Base-by-base conservation (phyloP, 2,888 invertebrate genomes). In the Schizotus pectinicornis region DNA sequence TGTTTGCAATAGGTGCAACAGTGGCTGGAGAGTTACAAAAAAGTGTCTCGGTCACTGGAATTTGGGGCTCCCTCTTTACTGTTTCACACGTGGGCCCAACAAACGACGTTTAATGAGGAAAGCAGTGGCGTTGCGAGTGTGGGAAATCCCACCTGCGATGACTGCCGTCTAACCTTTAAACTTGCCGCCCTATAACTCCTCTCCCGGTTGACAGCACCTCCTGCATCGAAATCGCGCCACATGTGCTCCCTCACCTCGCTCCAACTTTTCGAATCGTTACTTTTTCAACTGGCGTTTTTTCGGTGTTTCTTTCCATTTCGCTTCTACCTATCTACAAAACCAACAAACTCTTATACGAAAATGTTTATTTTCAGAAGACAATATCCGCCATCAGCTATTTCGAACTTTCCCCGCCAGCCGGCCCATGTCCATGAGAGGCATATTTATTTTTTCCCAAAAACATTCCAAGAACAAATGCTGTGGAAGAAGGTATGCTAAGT, bases 361-460 rank as follows among this genome's bases (percentile, higher is more conserved):
- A 8, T 45, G 46, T 53, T 53, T 53, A 42, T 30, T n/a, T 53
- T 46, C 22, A n/a, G n/a, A n/a, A 14, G 32, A 30, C 22, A 13
- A 30, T 51, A 36, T 43, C 41, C 37, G 42, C 37, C 22, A 46
- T 22, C 14, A 22, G 22, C 22, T 22, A 22, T 22, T 22, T 22
- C 22, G 22, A 22, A 22, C 22, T 22, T 22, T 22, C 41, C 41
- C 42, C 56, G 43, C 35, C 73, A 72, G 71, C 70, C 69, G 71
- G 69, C 61, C 67, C 61, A 59, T 67, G 71, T 73, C 70, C 61
- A 58, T 63, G 59, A 55, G 61, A 65, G 59, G 62, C 57, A 45
- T 74, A 71, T 72, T 74, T 74, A 72, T 74, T 75, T 73, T 71
- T 71, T 71, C 71, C 69, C 68, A 65, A 67, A 72, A 73, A 69